Percentiles rank a stretch among this genome's conserved stretches.
These are phyloP conservation scores for Noturus placidus DNA, from an alignment of 2,113 vertebrate species.

Conservation along the genomic window DNA sequence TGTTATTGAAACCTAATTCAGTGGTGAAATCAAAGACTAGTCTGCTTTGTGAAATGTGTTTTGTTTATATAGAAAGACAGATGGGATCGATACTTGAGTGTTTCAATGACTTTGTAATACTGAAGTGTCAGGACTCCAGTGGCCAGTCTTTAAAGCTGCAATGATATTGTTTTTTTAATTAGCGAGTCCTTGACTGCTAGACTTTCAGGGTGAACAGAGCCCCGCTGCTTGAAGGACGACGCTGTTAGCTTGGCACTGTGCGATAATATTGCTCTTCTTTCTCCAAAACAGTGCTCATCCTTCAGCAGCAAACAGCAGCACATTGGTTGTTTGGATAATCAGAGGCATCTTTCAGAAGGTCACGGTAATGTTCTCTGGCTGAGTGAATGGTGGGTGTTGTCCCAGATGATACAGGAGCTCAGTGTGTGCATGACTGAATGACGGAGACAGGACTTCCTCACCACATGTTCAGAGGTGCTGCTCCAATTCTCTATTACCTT, in stretches of 20 bases:
- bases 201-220: conserved; percentile 26
- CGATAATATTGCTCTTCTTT: conserved; percentile 2
- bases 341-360: conserved; percentile 36
- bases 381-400: conserved; percentile 32
- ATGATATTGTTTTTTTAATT: conserved; percentile 57
- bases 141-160: conserved; percentile 45
- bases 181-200: conserved; percentile 52
- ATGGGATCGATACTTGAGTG: conserved; percentile 48
- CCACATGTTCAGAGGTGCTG: conserved; percentile 39
- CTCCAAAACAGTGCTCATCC: conserved; percentile 20
- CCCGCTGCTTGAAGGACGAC: conserved; percentile 44
- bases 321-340: conserved; percentile 39
- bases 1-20: neutral
- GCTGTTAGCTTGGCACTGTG: conserved; percentile 16
- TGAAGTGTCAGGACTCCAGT: conserved; percentile 50
- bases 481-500: conserved; percentile 45
- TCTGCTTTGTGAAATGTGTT: neutral
- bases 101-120: conserved; percentile 57
- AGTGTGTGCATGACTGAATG: conserved; percentile 16
- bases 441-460: conserved; percentile 19
- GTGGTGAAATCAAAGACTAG: conserved; percentile 1
- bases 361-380: conserved; percentile 18
- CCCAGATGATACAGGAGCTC: conserved; percentile 15
- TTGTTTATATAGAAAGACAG: conserved; percentile 29
- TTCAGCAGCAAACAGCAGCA: conserved; percentile 30